Evolutionary conservation across 2,888 invertebrate genomes (phyloP), one percentile per base, ranked within the genome.

Genomic region (Hypselothyrea guttata): DNA sequence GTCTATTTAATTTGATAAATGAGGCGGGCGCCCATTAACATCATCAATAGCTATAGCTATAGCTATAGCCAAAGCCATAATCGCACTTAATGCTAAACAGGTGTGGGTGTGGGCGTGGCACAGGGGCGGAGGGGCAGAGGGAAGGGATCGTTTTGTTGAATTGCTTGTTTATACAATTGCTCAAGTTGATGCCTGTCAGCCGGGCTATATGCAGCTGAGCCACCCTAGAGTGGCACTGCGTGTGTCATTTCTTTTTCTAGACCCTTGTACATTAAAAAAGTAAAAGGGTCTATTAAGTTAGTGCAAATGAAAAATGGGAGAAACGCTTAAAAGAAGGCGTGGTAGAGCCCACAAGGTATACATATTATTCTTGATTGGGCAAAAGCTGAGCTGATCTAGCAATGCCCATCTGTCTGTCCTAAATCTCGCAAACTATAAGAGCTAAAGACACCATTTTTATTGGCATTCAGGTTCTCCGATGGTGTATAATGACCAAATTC

Each of bases 11-110:
- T 58, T 66, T 68, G 68, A 71, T 57, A 68, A 68, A 68, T 71
- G 68, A 71, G 44, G 28, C 67, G 22, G 59, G 44, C 65, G 71
- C 67, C 68, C 68, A 68, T 68, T 58, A 69, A 53, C 67, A 49
- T 69, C 72, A 53, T 72, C 69, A 61, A 60, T 71, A 22, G 22
- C 51, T 46, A 60, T 12, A 33, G 5, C 30, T n/a, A 71, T 55
- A 22, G 67, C 67, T 4, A 60, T 71, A 22, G 22, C 51, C 44
- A 60, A 4, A 33, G 5, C 12, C 47, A 68, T 69, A 70, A 70
- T 68, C 72, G 68, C 72, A 69, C 69, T 71, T 67, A 77, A 74
- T 70, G 66, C 57, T 52, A 51, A 70, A 40, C 56, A 51, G 48
- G 28, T 15, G 31, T 11, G 15, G 13, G 15, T 15, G 2, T n/a